Percentiles rank a stretch among this genome's conserved stretches.
Evolutionary conservation across 2,888 invertebrate genomes (phyloP).

Genomic region (Cryptophagus acutangulus): DNA sequence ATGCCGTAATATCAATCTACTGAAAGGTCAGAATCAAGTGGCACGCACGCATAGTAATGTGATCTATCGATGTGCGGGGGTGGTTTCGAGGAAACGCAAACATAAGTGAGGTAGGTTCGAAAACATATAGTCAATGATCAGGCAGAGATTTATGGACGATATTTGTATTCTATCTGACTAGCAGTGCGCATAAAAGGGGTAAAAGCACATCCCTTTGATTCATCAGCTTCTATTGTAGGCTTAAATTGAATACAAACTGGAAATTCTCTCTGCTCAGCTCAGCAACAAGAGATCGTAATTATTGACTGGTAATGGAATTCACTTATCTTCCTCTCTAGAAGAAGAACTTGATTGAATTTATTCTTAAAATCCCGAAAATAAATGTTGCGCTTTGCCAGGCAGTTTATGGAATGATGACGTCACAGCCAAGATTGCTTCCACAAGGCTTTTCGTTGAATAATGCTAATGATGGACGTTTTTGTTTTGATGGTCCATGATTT

Average conservation of each 20-base stretch:
- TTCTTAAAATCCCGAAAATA: background rate
- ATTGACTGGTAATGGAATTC: slow-evolving; percentile 41
- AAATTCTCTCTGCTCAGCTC: slow-evolving; percentile 38
- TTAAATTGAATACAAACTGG: slow-evolving; percentile 45
- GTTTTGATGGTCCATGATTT: too few relatives aligned
- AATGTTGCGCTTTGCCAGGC: background rate
- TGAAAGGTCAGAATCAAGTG: too few relatives aligned
- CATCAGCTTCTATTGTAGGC: slow-evolving; percentile 43
- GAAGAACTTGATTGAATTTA: slow-evolving; percentile 10
- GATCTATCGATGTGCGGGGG: too few relatives aligned
- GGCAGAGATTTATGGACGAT: slow-evolving; percentile 19
- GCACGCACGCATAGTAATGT: too few relatives aligned
- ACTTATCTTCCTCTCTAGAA: slow-evolving; percentile 28
- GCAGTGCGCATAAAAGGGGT: slow-evolving; percentile 33
- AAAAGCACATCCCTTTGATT: slow-evolving; percentile 41
- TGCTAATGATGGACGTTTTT: too few relatives aligned
- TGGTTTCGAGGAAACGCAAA: too few relatives aligned
- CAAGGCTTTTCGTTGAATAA: too few relatives aligned
- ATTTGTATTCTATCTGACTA: slow-evolving; percentile 36
- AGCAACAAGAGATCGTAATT: slow-evolving; percentile 43
- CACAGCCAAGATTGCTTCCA: too few relatives aligned
- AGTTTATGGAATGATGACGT: too few relatives aligned
- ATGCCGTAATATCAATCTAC: too few relatives aligned
- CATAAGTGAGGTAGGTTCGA: too few relatives aligned
- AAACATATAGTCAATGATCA: slow-evolving; percentile 20